Conservation (phyloP, 2,113 vertebrate species). For the Connochaetes taurinus region DNA sequence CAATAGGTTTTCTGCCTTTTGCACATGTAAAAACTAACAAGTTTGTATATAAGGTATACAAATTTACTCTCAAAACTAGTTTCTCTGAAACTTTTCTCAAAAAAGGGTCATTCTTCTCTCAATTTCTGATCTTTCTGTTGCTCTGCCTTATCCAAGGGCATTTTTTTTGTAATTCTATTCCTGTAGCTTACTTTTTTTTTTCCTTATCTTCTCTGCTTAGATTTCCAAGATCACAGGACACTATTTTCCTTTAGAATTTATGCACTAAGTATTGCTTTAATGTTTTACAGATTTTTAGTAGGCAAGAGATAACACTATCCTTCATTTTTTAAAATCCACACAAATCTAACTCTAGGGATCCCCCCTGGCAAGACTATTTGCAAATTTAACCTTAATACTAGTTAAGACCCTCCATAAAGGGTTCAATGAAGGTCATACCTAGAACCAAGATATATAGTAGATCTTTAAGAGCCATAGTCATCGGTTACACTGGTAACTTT, state of each 20-base stretch:
- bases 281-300: not conserved
- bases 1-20: not conserved
- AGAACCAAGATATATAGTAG: not conserved
- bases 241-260: slow-evolving; percentile 1
- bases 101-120: not conserved
- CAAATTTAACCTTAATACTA: not conserved
- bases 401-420: not conserved
- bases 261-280: not conserved
- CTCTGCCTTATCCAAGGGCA: not conserved
- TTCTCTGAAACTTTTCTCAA: not conserved
- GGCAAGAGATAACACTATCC: not conserved
- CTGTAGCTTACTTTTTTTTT: not conserved
- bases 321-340: not conserved
- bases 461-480: not conserved
- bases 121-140: not conserved
- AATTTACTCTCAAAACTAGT: not conserved
- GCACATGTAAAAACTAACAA: not conserved
- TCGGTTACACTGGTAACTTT: not conserved
- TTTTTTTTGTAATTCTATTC: not conserved
- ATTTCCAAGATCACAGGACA: not conserved
- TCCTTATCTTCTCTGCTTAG: not conserved
- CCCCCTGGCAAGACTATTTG: not conserved
- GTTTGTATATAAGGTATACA: not conserved
- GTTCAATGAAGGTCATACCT: not conserved
- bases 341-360: not conserved